Evolutionary conservation across 2,113 vertebrate species (phyloP), one percentile per base, ranked within the genome.

Genomic region (Nyctibius bracteatus): DNA sequence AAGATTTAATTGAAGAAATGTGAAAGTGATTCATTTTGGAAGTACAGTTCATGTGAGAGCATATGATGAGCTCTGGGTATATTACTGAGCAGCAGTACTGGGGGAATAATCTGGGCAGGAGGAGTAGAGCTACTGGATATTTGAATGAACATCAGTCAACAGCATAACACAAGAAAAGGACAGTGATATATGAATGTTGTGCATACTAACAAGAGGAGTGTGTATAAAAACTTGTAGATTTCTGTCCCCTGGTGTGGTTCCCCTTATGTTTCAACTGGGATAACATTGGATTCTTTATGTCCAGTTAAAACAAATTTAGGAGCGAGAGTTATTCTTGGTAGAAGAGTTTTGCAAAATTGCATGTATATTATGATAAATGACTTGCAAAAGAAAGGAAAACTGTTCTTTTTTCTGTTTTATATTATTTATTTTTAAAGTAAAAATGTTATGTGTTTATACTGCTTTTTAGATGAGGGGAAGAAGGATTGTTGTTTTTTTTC

Each of bases 1-100:
- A 78, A 92, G 30, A 74, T 73, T 92, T 95, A 95, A 88, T 80
- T 94, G 88, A 90, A 94, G 73, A 94, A 92, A 93, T 55, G 35
- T 94, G 77, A 57, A 91, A 86, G 51, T 59, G 28, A 67, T 95
- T 83, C 90, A 81, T 74, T 94, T 92, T 77, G 75, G 71, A 93
- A 90, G 37, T 58, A 33, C 55, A 46, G 75, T 66, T 97, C 88
- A 83, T 59, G 61, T 86, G 92, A 91, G 62, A 88, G 75, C 81
- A 16, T 55, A 24, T 67, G 90, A 83, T 9, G 12, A 88, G 47
- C 62, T 92, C 70, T 54, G 85, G 73, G 46, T 73, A 8, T 84
- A 31, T 83, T 54, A 35, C 43, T 63, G 83, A 83, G 24, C 18
- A 86, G 49, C 33, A 58, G 17, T 88, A 54, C 2, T 73, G 16